phyloP scores from a whole-genome alignment of 2,888 invertebrate species.

The Drosophila melanocephala region DNA sequence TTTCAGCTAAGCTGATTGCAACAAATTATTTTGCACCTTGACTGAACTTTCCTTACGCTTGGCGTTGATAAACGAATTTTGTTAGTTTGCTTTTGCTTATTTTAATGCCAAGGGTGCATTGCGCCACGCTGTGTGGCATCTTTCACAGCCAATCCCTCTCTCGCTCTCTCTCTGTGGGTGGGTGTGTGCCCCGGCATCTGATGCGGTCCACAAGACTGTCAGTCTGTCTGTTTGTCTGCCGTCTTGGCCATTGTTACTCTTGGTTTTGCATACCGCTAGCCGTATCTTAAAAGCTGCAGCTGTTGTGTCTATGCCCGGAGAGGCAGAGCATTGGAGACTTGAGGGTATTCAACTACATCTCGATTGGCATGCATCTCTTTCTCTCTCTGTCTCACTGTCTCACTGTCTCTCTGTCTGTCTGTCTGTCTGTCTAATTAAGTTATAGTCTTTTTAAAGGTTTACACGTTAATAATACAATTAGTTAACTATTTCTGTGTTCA shows the following conservation, averaged over 20 bases:
- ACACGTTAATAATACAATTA: not conserved
- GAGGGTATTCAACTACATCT: not conserved
- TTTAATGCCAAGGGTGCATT: constrained; percentile 65
- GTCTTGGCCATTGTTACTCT: constrained; percentile 54
- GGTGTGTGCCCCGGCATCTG: constrained; percentile 11
- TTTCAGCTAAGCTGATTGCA: constrained; percentile 78
- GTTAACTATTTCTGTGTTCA: not conserved
- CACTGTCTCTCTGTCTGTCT: not conserved
- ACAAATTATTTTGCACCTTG: constrained; percentile 81
- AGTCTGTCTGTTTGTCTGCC: constrained; percentile 11
- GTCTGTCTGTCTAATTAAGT: constrained; percentile 15
- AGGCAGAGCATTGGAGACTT: not conserved
- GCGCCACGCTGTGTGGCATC: constrained; percentile 28
- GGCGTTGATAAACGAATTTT: constrained; percentile 82
- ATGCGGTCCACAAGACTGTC: constrained; percentile 32
- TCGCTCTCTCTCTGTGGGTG: not conserved
- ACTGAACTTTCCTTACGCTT: constrained; percentile 75
- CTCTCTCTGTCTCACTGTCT: not conserved
- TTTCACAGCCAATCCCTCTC: constrained; percentile 1
- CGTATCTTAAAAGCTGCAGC: constrained; percentile 74
- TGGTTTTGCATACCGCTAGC: constrained; percentile 68
- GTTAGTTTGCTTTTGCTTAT: constrained; percentile 79
- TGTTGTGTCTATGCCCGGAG: constrained; percentile 53
- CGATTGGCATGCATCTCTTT: not conserved
- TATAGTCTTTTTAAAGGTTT: constrained; percentile 1